phyloP scores from a whole-genome alignment of 2,888 invertebrate genomes.

The Pimpla rufipes region DNA sequence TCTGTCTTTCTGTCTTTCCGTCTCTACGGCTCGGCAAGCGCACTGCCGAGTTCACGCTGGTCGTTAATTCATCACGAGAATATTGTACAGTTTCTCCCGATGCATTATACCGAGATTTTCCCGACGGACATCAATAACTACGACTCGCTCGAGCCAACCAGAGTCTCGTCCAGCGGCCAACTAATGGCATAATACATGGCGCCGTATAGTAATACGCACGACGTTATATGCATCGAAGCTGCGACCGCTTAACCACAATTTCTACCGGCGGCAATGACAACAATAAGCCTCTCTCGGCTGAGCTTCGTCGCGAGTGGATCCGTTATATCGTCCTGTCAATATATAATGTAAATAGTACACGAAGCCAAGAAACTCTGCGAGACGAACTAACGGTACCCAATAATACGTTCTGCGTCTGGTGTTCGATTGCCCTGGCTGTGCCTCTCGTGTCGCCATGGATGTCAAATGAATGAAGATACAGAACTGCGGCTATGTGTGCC shows the following conservation, averaged over 20 bases:
- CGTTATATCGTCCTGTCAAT: slow-evolving; percentile 24
- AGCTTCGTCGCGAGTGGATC: slow-evolving; percentile 18
- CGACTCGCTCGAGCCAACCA: slow-evolving; percentile 33
- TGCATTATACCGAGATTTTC: slow-evolving; percentile 34
- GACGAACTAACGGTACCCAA: slow-evolving; percentile 52
- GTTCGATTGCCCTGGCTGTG: slow-evolving; percentile 35
- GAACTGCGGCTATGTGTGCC: slow-evolving; percentile 3
- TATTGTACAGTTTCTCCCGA: slow-evolving; percentile 45
- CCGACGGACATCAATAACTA: slow-evolving; percentile 39
- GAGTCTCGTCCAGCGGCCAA: slow-evolving; percentile 29
- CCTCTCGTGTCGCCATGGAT: slow-evolving; percentile 18
- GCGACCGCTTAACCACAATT: slow-evolving; percentile 56
- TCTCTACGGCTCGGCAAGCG: too few relatives aligned
- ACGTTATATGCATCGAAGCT: slow-evolving; percentile 40
- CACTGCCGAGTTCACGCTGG: background rate
- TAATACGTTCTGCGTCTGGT: background rate
- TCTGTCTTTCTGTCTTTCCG: too few relatives aligned
- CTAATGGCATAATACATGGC: slow-evolving; percentile 27
- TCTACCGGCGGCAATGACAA: background rate
- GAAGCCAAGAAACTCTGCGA: slow-evolving; percentile 42
- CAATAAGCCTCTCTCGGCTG: slow-evolving; percentile 30
- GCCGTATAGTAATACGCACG: background rate
- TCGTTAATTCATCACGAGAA: slow-evolving; percentile 47
- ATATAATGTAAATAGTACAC: slow-evolving; percentile 30
- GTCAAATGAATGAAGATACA: background rate